These are phyloP conservation scores for Schizopygopsis malacanthus DNA, from an alignment of 2,797 vertebrate genomes.

Conservation along the genomic window DNA sequence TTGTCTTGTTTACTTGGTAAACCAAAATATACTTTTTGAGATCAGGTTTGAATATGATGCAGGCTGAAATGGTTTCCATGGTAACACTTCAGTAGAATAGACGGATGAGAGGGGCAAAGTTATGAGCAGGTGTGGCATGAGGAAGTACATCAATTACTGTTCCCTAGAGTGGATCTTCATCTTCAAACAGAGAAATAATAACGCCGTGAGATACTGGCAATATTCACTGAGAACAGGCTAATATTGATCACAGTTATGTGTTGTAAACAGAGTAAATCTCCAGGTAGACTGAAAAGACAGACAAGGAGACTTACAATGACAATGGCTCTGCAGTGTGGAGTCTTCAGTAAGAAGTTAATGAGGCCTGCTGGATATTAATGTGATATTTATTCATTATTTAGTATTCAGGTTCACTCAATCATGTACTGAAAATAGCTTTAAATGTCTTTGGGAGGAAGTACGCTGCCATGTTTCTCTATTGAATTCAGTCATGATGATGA, in stretches of 20 bases:
- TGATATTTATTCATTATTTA: background rate
- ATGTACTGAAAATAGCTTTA: conserved; percentile 1
- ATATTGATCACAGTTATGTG: conserved; percentile 26
- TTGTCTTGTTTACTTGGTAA: conserved; percentile 34
- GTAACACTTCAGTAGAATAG: conserved; percentile 70
- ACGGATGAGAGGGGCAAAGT: conserved; percentile 60
- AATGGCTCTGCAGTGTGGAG: background rate
- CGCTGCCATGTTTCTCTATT: background rate
- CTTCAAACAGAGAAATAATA: conserved; percentile 25
- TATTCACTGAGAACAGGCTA: conserved; percentile 5
- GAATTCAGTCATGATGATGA: background rate
- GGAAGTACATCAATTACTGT: conserved; percentile 48
- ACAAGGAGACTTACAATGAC: conserved; percentile 2
- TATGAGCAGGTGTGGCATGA: conserved; percentile 70
- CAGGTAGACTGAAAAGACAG: conserved; percentile 1
- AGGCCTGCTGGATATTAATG: conserved; percentile 11
- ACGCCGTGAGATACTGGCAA: background rate
- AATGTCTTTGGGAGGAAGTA: background rate
- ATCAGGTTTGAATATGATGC: conserved; percentile 59
- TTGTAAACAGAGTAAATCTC: conserved; percentile 32
- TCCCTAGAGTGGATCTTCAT: conserved; percentile 34
- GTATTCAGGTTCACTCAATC: conserved; percentile 7
- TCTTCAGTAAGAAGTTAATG: conserved; percentile 21
- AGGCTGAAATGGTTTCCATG: conserved; percentile 71
- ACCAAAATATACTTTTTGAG: conserved; percentile 41